Evolutionary conservation across 2,113 vertebrate genomes (phyloP).

Genomic region (Mirounga angustirostris): DNA sequence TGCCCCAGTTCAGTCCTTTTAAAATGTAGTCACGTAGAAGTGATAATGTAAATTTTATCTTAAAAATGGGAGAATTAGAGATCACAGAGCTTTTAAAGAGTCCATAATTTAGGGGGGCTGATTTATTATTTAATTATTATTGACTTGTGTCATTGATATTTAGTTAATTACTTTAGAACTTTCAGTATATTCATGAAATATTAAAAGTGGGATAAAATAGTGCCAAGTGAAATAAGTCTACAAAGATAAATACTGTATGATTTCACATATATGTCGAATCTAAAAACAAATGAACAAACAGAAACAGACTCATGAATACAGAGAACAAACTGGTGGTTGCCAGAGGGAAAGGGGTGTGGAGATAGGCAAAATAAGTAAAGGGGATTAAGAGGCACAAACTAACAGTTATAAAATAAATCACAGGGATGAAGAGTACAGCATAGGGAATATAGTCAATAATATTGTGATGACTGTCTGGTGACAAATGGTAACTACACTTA

Average conservation of each 20-base stretch:
- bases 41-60: neutral
- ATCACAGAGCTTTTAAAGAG: neutral
- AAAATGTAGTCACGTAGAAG: neutral
- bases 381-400: neutral
- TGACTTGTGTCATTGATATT: neutral
- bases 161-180: constrained; percentile 19
- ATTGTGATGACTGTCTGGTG: neutral
- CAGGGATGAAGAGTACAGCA: neutral
- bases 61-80: neutral
- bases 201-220: neutral
- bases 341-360: neutral
- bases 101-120: neutral
- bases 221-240: neutral
- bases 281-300: neutral
- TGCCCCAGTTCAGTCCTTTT: neutral
- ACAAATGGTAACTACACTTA: neutral
- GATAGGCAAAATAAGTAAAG: neutral
- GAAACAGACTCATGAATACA: neutral
- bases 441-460: neutral
- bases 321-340: neutral
- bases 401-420: neutral
- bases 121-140: neutral
- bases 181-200: neutral
- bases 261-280: neutral
- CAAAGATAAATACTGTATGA: neutral